Base-by-base conservation (phyloP, 2,113 vertebrate species). In the Trematomus loennbergii region DNA sequence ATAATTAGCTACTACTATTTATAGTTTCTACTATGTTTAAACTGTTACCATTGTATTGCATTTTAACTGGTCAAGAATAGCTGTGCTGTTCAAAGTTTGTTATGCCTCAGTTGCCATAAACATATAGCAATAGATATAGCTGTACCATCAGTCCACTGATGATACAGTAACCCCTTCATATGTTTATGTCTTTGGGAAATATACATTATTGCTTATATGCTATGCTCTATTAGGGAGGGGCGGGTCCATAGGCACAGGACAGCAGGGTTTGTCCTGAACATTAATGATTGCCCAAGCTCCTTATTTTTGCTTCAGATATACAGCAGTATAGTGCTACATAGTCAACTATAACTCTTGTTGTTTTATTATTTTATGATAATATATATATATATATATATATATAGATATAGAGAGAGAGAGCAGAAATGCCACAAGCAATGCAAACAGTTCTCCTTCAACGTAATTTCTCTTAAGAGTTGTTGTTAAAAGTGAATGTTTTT, bases 261-360 rank as follows among this genome's bases (percentile, higher is more conserved):
- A 54, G 54, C 17, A 67, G 20, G 33, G 46, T 73, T 61, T 70
- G 46, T 3, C 54, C 12, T 25, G 40, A 67, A 12, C 33, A 46
- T 75, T 81, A 78, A 72, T 48, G 49, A 52, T n/a, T 72, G 20
- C 36, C 36, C 18, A 17, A 50, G 69, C 25, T 33, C 33, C 55
- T 57, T 13, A 18, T 20, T 64, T 64, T 60, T 65, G 9, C 67
- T 58, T 12, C 13, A 71, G 64, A 33, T 57, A 29, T 18, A 33
- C 25, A 11, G 11, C 17, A 17, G 2, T 20, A 9, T 46, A 36
- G 40, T 9, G 18, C 36, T 25, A 2, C 11, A 52, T 46, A 6
- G 43, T 80, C 25, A 3, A 12, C 48, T 3, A 54, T 45, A 64
- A 17, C 10, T 0, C 22, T 36, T 9, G 57, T 9, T 57, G 17